Percentiles rank a stretch among this genome's conserved stretches.
Evolutionary conservation across 1,140 invertebrate species (phyloP).

Genomic region (Neodiprion virginianus): DNA sequence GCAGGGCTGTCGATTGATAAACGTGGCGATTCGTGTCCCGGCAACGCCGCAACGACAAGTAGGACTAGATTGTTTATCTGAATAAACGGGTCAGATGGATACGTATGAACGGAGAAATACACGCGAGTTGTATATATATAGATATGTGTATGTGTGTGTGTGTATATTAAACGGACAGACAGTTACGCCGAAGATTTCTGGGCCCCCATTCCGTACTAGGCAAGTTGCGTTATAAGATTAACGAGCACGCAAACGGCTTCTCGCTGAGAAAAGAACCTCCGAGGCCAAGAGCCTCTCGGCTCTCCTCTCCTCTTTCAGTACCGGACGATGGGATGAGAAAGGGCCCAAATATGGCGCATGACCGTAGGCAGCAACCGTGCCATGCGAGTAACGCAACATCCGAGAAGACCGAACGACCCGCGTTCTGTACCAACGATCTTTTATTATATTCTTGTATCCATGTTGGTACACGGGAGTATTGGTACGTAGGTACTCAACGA

Average conservation of each 20-base stretch:
- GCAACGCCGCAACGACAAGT: too few species aligned
- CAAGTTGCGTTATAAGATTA: conserved; percentile 35
- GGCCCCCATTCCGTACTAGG: conserved; percentile 4
- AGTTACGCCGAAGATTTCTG: neutral
- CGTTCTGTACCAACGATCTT: too few species aligned
- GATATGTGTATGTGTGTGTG: too few species aligned
- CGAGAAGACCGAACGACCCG: neutral
- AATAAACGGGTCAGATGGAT: neutral
- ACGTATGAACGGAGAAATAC: too few species aligned
- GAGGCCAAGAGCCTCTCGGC: neutral
- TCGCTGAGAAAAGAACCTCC: neutral
- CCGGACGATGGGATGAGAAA: conserved; percentile 1
- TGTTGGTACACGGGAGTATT: too few species aligned
- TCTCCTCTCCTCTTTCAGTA: neutral
- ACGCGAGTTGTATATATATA: too few species aligned
- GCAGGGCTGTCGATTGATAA: too few species aligned
- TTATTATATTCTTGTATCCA: too few species aligned
- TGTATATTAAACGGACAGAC: neutral
- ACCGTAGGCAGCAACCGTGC: neutral
- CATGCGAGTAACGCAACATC: neutral
- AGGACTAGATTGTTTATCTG: neutral
- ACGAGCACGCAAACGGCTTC: conserved; percentile 30
- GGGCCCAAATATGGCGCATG: conserved; percentile 12
- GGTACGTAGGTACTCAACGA: too few species aligned
- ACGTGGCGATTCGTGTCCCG: too few species aligned